A percentile compares a stretch with the other conserved stretches of the same genome.
Conservation (phyloP, 2,797 vertebrate species). For the Trachops cirrhosus region DNA sequence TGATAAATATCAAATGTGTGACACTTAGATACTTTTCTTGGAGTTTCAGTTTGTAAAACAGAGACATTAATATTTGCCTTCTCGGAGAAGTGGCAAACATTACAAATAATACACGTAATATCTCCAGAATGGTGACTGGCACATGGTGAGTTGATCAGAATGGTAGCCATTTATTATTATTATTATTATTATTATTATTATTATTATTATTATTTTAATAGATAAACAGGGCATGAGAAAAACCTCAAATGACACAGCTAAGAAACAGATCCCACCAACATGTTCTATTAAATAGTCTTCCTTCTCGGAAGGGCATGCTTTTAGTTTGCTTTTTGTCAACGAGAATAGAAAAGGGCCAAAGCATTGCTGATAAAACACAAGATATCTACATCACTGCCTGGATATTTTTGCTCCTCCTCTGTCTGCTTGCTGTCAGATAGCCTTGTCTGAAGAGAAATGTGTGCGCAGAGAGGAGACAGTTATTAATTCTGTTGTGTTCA, state of each 20-base stretch:
- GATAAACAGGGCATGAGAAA: not conserved
- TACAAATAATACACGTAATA: not conserved
- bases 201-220: not conserved
- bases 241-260: not conserved
- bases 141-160: not conserved
- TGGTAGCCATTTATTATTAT: not conserved
- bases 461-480: conserved; percentile 72
- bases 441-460: conserved; percentile 71
- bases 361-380: not conserved
- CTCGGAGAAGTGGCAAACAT: not conserved
- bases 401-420: conserved; percentile 1
- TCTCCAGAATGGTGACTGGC: not conserved
- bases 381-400: not conserved
- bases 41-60: not conserved
- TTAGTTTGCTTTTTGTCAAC: conserved; percentile 16
- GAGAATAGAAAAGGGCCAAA: not conserved
- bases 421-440: not conserved
- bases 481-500: conserved; percentile 77
- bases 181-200: not conserved
- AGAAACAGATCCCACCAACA: not conserved
- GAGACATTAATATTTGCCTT: not conserved
- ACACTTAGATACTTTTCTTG: not conserved
- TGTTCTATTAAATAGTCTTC: not conserved
- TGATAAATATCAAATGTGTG: not conserved
- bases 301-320: not conserved